Evolutionary conservation across 2,888 invertebrate species (phyloP).

Genomic region (Sphinx pinastri): DNA sequence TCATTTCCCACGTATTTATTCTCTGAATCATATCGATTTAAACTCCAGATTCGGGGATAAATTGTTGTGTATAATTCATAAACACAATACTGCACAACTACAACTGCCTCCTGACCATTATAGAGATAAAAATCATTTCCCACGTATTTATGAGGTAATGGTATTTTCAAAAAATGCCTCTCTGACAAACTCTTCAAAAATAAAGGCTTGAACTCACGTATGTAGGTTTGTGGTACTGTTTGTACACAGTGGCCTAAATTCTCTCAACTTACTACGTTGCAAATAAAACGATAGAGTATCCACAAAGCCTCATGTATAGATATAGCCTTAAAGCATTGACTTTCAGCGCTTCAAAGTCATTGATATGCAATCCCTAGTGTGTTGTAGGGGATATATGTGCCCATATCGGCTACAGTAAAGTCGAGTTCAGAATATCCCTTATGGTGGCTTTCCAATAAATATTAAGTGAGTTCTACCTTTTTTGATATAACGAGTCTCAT

Average conservation of each 20-base stretch:
- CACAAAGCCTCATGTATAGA: constrained; percentile 20
- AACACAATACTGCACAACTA: too few species aligned
- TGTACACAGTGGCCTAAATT: not conserved
- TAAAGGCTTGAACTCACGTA: too few species aligned
- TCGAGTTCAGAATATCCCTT: not conserved
- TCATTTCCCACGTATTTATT: too few species aligned
- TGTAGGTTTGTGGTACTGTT: not conserved
- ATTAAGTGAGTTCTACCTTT: constrained; percentile 9
- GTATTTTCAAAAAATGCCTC: too few species aligned
- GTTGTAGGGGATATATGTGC: constrained; percentile 31
- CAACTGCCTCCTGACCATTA: too few species aligned
- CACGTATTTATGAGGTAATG: too few species aligned
- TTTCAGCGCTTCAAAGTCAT: constrained; percentile 30
- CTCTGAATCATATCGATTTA: too few species aligned
- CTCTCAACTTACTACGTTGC: constrained; percentile 2
- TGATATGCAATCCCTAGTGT: constrained; percentile 36
- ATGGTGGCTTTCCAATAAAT: constrained; percentile 6
- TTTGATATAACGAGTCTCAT: not conserved
- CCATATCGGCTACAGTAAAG: constrained; percentile 24
- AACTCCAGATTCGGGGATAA: too few species aligned
- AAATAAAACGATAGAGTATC: constrained; percentile 12
- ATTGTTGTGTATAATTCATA: too few species aligned
- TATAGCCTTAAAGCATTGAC: constrained; percentile 19
- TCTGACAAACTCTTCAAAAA: too few species aligned
- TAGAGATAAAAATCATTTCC: too few species aligned